These are phyloP conservation scores for Stercorarius parasiticus DNA, from an alignment of 2,113 vertebrate genomes.

Conservation along the genomic window DNA sequence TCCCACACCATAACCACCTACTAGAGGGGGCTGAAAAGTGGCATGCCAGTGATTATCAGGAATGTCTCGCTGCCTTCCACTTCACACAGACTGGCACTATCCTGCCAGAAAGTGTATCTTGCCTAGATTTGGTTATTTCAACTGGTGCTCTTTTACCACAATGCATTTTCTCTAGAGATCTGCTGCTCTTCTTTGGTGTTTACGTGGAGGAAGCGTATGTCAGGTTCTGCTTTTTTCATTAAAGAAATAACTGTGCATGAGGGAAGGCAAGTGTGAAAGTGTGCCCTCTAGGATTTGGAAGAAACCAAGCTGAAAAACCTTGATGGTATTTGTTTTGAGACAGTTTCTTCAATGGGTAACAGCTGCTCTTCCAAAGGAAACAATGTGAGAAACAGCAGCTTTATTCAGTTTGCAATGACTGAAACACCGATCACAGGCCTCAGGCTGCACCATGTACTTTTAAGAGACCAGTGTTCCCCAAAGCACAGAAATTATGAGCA, in stretches of 20 bases:
- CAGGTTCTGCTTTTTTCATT: background rate
- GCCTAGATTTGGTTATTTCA: background rate
- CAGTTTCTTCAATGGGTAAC: background rate
- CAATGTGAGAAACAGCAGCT: background rate
- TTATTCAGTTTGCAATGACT: background rate
- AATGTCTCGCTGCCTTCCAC: background rate
- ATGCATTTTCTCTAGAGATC: background rate
- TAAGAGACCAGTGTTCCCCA: background rate
- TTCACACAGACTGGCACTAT: background rate
- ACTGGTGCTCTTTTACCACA: background rate
- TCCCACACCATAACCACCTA: background rate
- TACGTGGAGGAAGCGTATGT: background rate
- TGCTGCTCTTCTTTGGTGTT: background rate
- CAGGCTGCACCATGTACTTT: background rate
- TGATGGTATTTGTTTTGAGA: background rate
- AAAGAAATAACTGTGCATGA: background rate
- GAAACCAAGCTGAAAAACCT: background rate
- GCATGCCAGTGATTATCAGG: background rate
- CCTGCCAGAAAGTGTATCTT: background rate
- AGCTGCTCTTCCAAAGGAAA: constrained; percentile 1
- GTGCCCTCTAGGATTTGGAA: background rate
- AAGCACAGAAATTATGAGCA: background rate
- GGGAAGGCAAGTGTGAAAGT: background rate
- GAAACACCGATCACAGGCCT: background rate
- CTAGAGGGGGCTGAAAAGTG: background rate